Evolutionary conservation across 2,797 vertebrate species (phyloP), one percentile per base, ranked within the genome.

Genomic region (Anguilla megastoma): DNA sequence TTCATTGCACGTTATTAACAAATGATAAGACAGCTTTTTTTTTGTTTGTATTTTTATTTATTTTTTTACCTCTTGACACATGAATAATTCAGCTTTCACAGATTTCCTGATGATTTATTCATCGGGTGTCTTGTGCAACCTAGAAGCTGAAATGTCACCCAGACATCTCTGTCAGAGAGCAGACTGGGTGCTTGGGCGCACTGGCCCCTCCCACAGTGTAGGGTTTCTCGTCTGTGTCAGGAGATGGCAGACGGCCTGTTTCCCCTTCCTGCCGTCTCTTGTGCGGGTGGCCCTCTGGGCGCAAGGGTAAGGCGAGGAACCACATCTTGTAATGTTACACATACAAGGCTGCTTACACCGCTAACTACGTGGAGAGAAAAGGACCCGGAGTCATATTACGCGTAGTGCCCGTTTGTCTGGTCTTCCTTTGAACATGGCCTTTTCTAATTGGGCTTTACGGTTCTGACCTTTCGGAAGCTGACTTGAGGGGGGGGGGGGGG

Each of bases 31-130:
- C 33, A 9, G 12, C 12, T 33, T 74, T 30, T 74, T 41, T 41
- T 41, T 41, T 41, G 63, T 74, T 74, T 30, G 8, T 74, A 30
- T 74, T 9, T 74, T 74, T 74, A 14, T 2, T 94, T 95, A 95
- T 95, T 94, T 96, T 95, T 95, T 94, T 94, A 93, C 93, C 92
- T 93, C 94, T 93, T 92, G 92, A 93, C 92, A 92, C 94, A 96
- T 95, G 92, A 93, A 96, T 96, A 95, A 95, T 96, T 95, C 93
- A 95, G 94, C 94, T 92, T 94, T 95, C 95, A 94, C 95, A 95
- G 95, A 95, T 95, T 95, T 93, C 91, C 95, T 95, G 94, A 95
- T 96, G 92, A 96, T 95, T 96, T 94, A 95, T 96, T 96, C 94
- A 96, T 95, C 89, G 91, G 94, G 94, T 93, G 94, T 95, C 95